phyloP scores from a whole-genome alignment of 1,140 invertebrate species.

The Aleiodes sp. region DNA sequence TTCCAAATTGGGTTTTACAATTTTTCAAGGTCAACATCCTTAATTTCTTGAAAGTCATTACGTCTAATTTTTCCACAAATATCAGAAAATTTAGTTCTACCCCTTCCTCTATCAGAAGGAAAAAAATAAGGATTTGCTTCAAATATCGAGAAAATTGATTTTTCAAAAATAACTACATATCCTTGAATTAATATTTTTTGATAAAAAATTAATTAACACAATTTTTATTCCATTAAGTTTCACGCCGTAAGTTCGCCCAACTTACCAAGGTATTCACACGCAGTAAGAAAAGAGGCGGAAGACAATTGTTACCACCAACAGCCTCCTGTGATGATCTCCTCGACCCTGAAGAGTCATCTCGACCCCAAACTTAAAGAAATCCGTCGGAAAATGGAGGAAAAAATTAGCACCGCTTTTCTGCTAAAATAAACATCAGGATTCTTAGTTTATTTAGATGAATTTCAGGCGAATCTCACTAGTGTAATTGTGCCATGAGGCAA shows the following conservation, averaged over 20 bases:
- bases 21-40: too few species aligned
- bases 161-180: too few species aligned
- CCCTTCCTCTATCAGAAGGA: too few species aligned
- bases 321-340: slow-evolving; percentile 63
- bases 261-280: slow-evolving; percentile 81
- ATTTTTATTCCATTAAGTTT: slow-evolving; percentile 68
- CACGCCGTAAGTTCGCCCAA: slow-evolving; percentile 83
- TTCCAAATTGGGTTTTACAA: too few species aligned
- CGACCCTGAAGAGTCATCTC: slow-evolving; percentile 60
- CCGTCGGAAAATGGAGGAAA: background rate
- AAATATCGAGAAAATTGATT: too few species aligned
- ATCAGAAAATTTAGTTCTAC: too few species aligned
- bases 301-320: slow-evolving; percentile 61
- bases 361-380: slow-evolving; percentile 51
- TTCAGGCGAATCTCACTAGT: slow-evolving; percentile 7
- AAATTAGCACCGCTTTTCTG: background rate
- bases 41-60: too few species aligned
- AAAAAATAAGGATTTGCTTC: too few species aligned
- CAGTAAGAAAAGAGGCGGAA: slow-evolving; percentile 72
- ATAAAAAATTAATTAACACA: background rate
- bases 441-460: background rate
- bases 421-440: background rate
- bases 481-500: too few species aligned
- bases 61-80: too few species aligned
- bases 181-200: background rate